Percentiles rank a stretch among this genome's conserved stretches.
Conservation (phyloP, 2,797 vertebrate species). For the Micropoecilia bifurca region DNA sequence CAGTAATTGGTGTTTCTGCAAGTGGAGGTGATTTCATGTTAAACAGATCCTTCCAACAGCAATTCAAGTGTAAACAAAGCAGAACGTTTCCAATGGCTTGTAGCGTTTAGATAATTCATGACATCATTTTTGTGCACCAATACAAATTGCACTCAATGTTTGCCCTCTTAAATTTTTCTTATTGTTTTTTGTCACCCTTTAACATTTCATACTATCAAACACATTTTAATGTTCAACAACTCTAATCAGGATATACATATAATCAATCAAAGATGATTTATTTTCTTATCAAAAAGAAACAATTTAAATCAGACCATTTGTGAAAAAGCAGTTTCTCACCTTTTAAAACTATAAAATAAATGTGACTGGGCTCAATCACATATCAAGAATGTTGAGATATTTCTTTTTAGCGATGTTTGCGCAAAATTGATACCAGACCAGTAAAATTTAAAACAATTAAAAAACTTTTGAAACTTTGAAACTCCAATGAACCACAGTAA, state of each 20-base stretch:
- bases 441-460: too few species aligned
- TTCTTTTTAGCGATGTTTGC: too few species aligned
- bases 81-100: not conserved
- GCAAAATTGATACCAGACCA: too few species aligned
- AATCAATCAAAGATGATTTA: not conserved
- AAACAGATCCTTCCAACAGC: not conserved
- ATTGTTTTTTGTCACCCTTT: not conserved
- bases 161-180: not conserved
- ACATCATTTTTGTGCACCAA: not conserved
- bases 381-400: not conserved
- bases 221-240: not conserved
- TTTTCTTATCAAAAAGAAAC: too few species aligned
- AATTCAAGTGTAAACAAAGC: not conserved
- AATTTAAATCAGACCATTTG: not conserved
- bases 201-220: not conserved
- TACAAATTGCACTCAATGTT: not conserved
- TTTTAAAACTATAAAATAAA: not conserved
- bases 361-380: too few species aligned
- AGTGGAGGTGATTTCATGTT: not conserved
- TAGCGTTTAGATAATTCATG: not conserved
- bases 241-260: not conserved
- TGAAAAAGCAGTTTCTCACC: not conserved
- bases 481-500: too few species aligned
- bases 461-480: too few species aligned
- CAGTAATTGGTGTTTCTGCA: not conserved